Evolutionary conservation across 2,797 vertebrate genomes (phyloP), one percentile per base, ranked within the genome.

Genomic region (Sebastes taczanowskii): DNA sequence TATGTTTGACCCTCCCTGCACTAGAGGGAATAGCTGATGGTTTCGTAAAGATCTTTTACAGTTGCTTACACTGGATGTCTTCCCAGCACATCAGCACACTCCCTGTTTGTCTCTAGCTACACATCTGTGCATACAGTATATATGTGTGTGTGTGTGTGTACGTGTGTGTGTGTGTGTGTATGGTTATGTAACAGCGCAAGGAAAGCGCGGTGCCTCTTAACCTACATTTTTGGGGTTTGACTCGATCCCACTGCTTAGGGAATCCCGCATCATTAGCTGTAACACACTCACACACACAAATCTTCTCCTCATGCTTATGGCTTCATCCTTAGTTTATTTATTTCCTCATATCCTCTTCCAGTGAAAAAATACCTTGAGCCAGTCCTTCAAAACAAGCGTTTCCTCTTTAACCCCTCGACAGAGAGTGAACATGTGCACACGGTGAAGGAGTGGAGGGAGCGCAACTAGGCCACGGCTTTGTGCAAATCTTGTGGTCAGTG

Each of bases 201-300:
- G 70, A 81, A 80, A 87, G 65, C 4, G 56, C 70, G 56, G 53
- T 65, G 84, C 82, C 74, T 83, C 81, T 79, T 93, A 90, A 91
- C 89, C 92, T 89, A 88, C 70, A 89, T 94, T 87, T 71, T 85
- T 58, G 25, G 80, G 78, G 72, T 86, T 71, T 81, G 75, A 68
- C 82, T 80, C 30, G 2, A 71, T 81, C 58, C 76, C 23, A n/a
- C 72, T 49, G 70, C 83, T 85, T 7, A 75, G 87, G 92, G 88
- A 92, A 90, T 86, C 84, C 90, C 90, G 73, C 49, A 67, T 68
- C 59, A 71, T 78, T 46, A 71, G 38, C 64, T 72, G 11, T 18
- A 58, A 62, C 22, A 53, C 63, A 77, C 62, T 34, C 32, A 62
- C 6, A 59, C 35, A 64, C 30, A 32, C 49, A 67, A n/a, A 25